These are phyloP conservation scores for Philaethria dido DNA, from an alignment of 2,888 invertebrate genomes.

Conservation along the genomic window DNA sequence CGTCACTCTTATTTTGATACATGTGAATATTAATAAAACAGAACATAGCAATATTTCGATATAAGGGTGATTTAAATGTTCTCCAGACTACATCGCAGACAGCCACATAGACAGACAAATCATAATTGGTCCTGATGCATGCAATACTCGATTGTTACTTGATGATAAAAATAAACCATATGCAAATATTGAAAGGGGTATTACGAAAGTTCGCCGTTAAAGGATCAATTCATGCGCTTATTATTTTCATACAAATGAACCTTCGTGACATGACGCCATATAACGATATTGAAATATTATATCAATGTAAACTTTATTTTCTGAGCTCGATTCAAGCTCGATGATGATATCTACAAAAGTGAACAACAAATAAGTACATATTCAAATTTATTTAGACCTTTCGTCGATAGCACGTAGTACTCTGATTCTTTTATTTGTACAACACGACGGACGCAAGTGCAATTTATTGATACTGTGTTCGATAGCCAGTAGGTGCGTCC, in stretches of 20 bases:
- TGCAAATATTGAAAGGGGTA: constrained; percentile 54
- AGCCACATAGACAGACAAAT: constrained; percentile 67
- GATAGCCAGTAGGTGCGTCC: constrained; percentile 79
- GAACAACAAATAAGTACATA: constrained; percentile 71
- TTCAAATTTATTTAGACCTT: constrained; percentile 78
- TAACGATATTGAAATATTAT: constrained; percentile 41
- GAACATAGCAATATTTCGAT: constrained; percentile 59
- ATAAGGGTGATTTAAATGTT: constrained; percentile 74
- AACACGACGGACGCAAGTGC: constrained; percentile 75
- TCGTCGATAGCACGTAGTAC: constrained; percentile 72
- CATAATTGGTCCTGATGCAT: constrained; percentile 79
- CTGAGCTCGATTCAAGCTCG: constrained; percentile 49
- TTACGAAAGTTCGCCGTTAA: constrained; percentile 34
- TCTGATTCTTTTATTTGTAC: constrained; percentile 74
- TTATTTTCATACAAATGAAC: constrained; percentile 51
- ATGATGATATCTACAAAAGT: constrained; percentile 73
- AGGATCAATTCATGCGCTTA: constrained; percentile 46
- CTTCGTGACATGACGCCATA: constrained; percentile 34
- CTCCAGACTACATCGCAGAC: constrained; percentile 58
- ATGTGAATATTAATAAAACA: constrained; percentile 79
- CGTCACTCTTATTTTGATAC: constrained; percentile 54
- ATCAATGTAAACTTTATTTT: constrained; percentile 43
- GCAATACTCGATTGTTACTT: constrained; percentile 77
- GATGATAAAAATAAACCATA: constrained; percentile 71
- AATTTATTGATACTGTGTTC: constrained; percentile 80